Evolutionary conservation across 2,113 vertebrate species (phyloP), one percentile per base, ranked within the genome.

Genomic region (Mus pahari): DNA sequence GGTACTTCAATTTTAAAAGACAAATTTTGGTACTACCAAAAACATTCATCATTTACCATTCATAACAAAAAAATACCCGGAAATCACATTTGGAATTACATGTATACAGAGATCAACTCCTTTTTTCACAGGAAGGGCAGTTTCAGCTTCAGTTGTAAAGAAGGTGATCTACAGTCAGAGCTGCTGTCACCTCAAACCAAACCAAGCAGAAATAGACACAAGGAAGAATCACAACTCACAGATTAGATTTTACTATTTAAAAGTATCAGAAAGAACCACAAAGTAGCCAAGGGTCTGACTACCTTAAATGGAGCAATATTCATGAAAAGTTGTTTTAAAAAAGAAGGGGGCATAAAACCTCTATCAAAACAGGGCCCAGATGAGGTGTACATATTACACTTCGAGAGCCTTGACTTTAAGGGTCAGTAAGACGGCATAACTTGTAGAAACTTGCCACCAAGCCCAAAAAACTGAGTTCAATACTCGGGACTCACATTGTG

Each of bases 281-380:
- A 92, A 96, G 96, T 83, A 95, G 95, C n/a, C 89, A 77, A 42
- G 31, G 82, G 66, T 94, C 92, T 95, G 92, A 74, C 92, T 48
- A 94, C 79, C 88, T 97, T 88, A 91, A 86, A 13, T 96, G 94
- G 39, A 86, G 55, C 95, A 97, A 0, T 89, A 94, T 98, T 97
- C 96, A 93, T 82, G 98, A 97, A 97, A 97, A 98, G 95, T 70
- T 96, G 91, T 31, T 58, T 58, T 19, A 73, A 75, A 94, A 91
- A 87, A 64, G 97, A 90, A 96, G 5, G 90, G 91, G 89, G 70
- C 28, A 36, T 95, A 86, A 97, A 96, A 97, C 77, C 94, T 97
- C 88, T 92, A 91, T n/a, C 58, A 33, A 68, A 87, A 94, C 90
- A n/a, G 68, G 94, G 87, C 73, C 79, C 68, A 95, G 91, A 50